Conservation (phyloP, 2,797 vertebrate genomes). For the Coccyzus lansbergi region DNA sequence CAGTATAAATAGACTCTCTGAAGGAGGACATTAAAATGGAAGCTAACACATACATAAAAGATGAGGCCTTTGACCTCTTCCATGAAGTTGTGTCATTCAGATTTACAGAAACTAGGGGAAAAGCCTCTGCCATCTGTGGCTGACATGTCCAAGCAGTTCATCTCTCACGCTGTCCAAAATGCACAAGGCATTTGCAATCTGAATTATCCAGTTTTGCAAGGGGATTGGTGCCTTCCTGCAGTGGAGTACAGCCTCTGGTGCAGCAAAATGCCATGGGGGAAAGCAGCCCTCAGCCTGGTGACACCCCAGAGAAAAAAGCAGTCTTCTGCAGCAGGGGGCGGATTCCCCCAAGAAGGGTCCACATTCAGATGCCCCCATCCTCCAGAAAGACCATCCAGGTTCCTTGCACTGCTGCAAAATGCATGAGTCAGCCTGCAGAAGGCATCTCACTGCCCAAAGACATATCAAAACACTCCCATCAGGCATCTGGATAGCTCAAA, state of each 20-base stretch:
- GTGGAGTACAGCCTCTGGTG: not conserved
- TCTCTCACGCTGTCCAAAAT: not conserved
- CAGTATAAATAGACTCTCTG: conserved; percentile 50
- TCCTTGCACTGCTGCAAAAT: not conserved
- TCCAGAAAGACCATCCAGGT: not conserved
- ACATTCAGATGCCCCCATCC: not conserved
- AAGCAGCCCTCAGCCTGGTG: not conserved
- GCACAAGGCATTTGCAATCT: not conserved
- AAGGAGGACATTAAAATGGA: conserved; percentile 12
- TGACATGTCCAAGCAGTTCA: not conserved
- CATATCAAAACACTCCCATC: not conserved
- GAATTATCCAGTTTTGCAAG: not conserved
- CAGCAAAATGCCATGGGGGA: not conserved
- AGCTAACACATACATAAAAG: conserved; percentile 31
- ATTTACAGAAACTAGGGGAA: not conserved
- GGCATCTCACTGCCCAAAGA: not conserved
- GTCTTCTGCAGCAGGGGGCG: not conserved
- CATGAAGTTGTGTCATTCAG: not conserved
- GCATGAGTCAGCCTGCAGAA: not conserved
- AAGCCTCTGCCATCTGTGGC: not conserved
- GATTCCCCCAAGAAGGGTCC: not conserved
- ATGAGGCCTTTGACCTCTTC: conserved; percentile 37
- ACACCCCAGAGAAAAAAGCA: not conserved
- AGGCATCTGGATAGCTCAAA: not conserved
- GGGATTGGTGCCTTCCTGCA: not conserved